Evolutionary conservation across 1,140 invertebrate species (phyloP).

Genomic region (Hyphantria cunea): DNA sequence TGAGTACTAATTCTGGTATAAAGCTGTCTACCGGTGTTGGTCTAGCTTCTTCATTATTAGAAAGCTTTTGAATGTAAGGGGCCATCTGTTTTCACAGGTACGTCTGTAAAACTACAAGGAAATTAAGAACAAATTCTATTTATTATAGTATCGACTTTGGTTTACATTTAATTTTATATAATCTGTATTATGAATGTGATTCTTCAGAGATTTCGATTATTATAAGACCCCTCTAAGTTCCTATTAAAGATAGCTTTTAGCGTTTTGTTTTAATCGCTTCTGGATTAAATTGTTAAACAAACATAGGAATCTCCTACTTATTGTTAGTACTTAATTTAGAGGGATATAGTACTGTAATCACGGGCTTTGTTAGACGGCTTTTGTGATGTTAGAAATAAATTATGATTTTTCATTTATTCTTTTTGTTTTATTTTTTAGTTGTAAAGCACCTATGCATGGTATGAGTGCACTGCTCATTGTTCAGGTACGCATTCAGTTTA

Average conservation of each 20-base stretch:
- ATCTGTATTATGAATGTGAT: constrained; percentile 56
- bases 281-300: constrained; percentile 25
- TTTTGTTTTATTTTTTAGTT: constrained; percentile 77
- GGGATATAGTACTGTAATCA: constrained; percentile 56
- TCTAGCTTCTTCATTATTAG: constrained; percentile 29
- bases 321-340: constrained; percentile 73
- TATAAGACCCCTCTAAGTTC: constrained; percentile 60
- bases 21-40: constrained; percentile 48
- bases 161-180: constrained; percentile 39
- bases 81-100: constrained; percentile 68
- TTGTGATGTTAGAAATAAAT: constrained; percentile 70
- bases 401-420: constrained; percentile 67
- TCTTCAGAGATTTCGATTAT: constrained; percentile 52
- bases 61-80: constrained; percentile 36
- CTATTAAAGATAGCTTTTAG: constrained; percentile 40
- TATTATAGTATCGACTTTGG: constrained; percentile 37
- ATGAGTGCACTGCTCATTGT: constrained; percentile 45
- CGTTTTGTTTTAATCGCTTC: constrained; percentile 18
- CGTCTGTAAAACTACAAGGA: constrained; percentile 65
- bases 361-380: constrained; percentile 57
- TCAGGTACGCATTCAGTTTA: constrained; percentile 42
- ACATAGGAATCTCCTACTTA: constrained; percentile 72
- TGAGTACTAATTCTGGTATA: constrained; percentile 37
- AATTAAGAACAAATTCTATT: constrained; percentile 58
- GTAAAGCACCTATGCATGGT: constrained; percentile 65